phyloP scores from a whole-genome alignment of 2,113 vertebrate species.

The Mugil cephalus region DNA sequence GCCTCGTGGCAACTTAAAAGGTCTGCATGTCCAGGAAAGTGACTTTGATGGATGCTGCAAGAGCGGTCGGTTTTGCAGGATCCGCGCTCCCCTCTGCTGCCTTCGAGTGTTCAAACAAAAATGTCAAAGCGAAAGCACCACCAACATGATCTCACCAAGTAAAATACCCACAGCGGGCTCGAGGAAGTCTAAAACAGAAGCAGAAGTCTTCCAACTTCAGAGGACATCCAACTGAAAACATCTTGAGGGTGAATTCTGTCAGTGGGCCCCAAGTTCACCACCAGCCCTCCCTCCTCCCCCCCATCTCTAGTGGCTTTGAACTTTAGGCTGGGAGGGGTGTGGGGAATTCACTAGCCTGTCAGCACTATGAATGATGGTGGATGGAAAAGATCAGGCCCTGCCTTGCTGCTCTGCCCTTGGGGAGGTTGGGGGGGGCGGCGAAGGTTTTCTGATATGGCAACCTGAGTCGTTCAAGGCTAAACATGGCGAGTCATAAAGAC shows the following conservation, averaged over 20 bases:
- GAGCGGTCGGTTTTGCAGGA: not conserved
- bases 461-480: constrained; percentile 23
- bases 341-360: constrained; percentile 70
- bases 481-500: constrained; percentile 39
- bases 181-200: constrained; percentile 52
- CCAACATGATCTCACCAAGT: constrained; percentile 9
- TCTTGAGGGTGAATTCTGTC: constrained; percentile 68
- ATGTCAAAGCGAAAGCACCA: constrained; percentile 5
- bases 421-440: too few species aligned
- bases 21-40: not conserved
- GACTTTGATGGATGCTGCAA: not conserved
- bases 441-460: constrained; percentile 37
- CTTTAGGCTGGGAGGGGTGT: constrained; percentile 42
- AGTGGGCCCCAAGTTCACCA: constrained; percentile 62
- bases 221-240: constrained; percentile 65
- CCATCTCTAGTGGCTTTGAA: constrained; percentile 70
- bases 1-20: not conserved
- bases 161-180: constrained; percentile 13
- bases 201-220: constrained; percentile 50
- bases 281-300: constrained; percentile 35
- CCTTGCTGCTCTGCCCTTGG: constrained; percentile 47
- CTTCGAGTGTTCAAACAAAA: not conserved
- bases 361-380: constrained; percentile 70
- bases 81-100: not conserved
- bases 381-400: constrained; percentile 63